Evolutionary conservation across 2,888 invertebrate genomes (phyloP).

Genomic region (Chloromyia formosa): DNA sequence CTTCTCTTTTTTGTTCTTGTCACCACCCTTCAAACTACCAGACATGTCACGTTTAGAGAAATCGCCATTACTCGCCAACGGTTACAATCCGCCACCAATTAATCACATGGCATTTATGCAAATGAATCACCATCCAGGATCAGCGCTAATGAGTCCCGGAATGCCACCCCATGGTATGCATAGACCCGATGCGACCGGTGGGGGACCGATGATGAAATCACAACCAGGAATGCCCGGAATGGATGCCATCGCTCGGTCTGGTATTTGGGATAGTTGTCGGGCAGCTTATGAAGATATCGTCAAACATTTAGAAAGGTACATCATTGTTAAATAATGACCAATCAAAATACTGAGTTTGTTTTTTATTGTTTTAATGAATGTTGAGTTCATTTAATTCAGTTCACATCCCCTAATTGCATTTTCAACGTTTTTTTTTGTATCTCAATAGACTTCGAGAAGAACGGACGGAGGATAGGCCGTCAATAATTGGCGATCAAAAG

Average conservation of each 20-base stretch:
- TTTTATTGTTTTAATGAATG: neutral
- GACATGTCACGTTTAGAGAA: constrained; percentile 91
- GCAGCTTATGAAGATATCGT: constrained; percentile 95
- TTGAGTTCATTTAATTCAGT: neutral
- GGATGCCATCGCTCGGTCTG: constrained; percentile 90
- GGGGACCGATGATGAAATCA: constrained; percentile 72
- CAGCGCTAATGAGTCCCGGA: constrained; percentile 87
- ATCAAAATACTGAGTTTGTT: neutral
- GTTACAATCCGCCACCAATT: constrained; percentile 92
- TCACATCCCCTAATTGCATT: too few relatives aligned
- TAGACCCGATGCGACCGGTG: constrained; percentile 74
- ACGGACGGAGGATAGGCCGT: constrained; percentile 84
- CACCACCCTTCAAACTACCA: constrained; percentile 55
- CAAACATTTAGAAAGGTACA: constrained; percentile 92
- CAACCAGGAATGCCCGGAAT: constrained; percentile 82
- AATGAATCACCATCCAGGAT: constrained; percentile 78
- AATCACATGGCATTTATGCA: constrained; percentile 97
- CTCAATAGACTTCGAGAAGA: constrained; percentile 81
- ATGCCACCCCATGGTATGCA: constrained; percentile 85
- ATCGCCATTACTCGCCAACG: constrained; percentile 89
- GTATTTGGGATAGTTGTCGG: constrained; percentile 94
- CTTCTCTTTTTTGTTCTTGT: too few relatives aligned
- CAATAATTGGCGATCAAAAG: constrained; percentile 82
- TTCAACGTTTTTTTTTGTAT: neutral
- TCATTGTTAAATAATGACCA: constrained; percentile 3